Conservation (phyloP, 1,140 invertebrate species). For the Pararge aegeria region DNA sequence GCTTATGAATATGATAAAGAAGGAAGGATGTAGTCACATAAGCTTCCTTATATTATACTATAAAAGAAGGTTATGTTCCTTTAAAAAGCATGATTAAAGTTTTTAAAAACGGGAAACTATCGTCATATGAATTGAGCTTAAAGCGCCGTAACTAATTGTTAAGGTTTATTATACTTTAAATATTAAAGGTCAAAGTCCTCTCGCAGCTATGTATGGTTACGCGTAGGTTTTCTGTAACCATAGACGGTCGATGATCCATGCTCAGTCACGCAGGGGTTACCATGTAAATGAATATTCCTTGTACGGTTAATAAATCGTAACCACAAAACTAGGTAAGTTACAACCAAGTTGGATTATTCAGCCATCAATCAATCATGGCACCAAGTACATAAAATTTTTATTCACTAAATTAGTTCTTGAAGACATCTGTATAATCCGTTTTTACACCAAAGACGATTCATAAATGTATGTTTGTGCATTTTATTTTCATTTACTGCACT, state of each 20-base stretch:
- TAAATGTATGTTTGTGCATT: too few relatives aligned
- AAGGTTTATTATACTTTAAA: conserved; percentile 32
- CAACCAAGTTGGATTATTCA: conserved; percentile 5
- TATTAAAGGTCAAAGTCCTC: conserved; percentile 42
- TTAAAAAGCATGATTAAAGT: too few relatives aligned
- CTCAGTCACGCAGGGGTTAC: conserved; percentile 45
- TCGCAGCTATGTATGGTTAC: conserved; percentile 30
- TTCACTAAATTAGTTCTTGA: too few relatives aligned
- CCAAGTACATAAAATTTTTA: not conserved
- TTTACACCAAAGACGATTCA: too few relatives aligned
- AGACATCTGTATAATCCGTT: too few relatives aligned
- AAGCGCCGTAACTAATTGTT: conserved; percentile 11
- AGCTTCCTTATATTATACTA: too few relatives aligned
- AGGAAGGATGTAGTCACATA: too few relatives aligned
- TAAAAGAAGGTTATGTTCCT: too few relatives aligned
- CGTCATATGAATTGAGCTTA: not conserved
- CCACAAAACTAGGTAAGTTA: conserved; percentile 14
- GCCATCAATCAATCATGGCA: not conserved
- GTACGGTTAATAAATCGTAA: conserved; percentile 16
- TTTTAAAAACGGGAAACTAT: not conserved
- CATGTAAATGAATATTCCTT: conserved; percentile 38
- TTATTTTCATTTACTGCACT: too few relatives aligned
- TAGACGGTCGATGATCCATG: conserved; percentile 44
- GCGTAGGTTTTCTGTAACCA: conserved; percentile 43
- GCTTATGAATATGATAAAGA: too few relatives aligned